phyloP scores from a whole-genome alignment of 1,140 invertebrate genomes.

The Tetramorium simillimum region DNA sequence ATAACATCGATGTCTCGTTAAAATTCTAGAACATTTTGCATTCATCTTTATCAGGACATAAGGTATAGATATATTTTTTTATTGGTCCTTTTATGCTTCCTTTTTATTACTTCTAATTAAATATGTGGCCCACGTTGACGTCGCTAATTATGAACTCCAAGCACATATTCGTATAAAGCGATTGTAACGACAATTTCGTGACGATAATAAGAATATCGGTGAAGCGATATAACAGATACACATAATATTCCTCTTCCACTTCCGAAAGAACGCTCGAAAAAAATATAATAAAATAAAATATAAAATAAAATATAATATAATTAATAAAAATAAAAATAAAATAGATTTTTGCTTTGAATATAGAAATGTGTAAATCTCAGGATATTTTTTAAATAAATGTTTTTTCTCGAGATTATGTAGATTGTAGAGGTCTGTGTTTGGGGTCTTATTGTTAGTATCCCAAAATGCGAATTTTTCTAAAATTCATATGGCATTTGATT shows the following conservation, averaged over 20 bases:
- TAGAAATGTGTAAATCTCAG: not conserved
- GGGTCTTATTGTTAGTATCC: too few relatives aligned
- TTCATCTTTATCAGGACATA: not conserved
- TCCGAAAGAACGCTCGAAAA: not conserved
- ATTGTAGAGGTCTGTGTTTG: not conserved
- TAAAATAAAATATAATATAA: too few relatives aligned
- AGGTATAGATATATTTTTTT: not conserved
- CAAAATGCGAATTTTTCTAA: too few relatives aligned
- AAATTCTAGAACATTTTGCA: not conserved
- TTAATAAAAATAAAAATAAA: not conserved
- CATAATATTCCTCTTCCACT: not conserved
- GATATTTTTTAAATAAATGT: not conserved
- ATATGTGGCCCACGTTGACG: constrained; percentile 31
- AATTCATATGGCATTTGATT: too few relatives aligned
- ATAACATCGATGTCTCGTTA: not conserved
- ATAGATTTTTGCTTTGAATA: not conserved
- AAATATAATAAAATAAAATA: not conserved
- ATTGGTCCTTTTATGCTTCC: not conserved
- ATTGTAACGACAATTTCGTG: constrained; percentile 45
- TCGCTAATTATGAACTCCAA: constrained; percentile 23
- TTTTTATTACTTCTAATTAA: constrained; percentile 22
- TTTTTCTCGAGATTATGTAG: not conserved
- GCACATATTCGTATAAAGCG: constrained; percentile 14
- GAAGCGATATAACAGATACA: not conserved
- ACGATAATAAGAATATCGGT: constrained; percentile 22